Conservation (phyloP, 2,888 invertebrate species). For the Spatulosminthurus flaviceps region DNA sequence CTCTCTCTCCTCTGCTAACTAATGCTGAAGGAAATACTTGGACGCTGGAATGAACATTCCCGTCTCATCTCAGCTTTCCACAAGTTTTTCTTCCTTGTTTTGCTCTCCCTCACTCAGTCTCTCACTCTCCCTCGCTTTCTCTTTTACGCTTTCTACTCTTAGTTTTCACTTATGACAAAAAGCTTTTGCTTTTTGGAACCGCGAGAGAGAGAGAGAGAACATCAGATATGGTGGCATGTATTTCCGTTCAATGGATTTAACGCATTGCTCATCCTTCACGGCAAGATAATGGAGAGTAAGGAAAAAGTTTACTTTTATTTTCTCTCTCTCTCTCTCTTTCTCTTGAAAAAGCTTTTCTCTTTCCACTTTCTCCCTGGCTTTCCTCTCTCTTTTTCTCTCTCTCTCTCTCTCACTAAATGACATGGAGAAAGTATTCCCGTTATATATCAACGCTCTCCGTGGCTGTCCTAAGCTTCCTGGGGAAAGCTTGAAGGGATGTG, state of each 20-base stretch:
- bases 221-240: conserved; percentile 32
- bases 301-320: conserved; percentile 44
- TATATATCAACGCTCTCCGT: conserved; percentile 17
- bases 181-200: not conserved
- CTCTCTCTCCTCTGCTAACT: too few relatives aligned
- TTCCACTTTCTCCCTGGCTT: conserved; percentile 6
- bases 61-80: conserved; percentile 19
- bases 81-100: conserved; percentile 25
- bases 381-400: not conserved
- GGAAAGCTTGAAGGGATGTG: too few relatives aligned
- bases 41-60: too few relatives aligned
- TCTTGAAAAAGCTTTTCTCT: not conserved
- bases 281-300: conserved; percentile 42
- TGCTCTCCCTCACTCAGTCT: conserved; percentile 16
- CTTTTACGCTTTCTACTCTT: too few relatives aligned
- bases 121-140: not conserved
- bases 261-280: conserved; percentile 40
- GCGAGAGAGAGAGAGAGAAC: not conserved
- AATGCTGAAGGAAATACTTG: not conserved
- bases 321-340: conserved; percentile 16
- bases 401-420: not conserved
- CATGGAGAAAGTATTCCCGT: not conserved
- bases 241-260: conserved; percentile 46
- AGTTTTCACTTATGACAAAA: conserved; percentile 4
- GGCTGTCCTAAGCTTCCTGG: not conserved